phyloP scores from a whole-genome alignment of 1,140 invertebrate genomes.

The Zophobas atratus region DNA sequence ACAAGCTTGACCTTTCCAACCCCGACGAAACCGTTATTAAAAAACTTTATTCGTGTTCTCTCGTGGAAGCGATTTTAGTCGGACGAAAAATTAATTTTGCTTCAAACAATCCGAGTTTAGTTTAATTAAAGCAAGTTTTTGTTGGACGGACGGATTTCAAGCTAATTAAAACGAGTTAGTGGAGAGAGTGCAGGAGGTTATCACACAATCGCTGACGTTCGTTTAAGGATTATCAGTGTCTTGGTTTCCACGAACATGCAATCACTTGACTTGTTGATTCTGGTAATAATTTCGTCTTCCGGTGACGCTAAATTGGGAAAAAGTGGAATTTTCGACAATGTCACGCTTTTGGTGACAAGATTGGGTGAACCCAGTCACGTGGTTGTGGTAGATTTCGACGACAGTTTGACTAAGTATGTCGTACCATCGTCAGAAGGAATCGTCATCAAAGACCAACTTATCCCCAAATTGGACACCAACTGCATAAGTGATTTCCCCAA shows the following conservation, averaged over 20 bases:
- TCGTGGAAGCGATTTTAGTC: no score
- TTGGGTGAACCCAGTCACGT: background rate
- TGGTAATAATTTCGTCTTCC: background rate
- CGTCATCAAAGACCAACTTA: constrained; percentile 14
- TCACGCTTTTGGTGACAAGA: background rate
- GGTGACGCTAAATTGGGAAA: background rate
- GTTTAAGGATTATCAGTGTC: background rate
- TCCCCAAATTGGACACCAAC: constrained; percentile 46
- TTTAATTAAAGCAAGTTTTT: no score
- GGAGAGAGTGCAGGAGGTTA: no score
- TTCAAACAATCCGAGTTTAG: no score
- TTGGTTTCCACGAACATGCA: background rate
- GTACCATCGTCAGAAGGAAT: background rate
- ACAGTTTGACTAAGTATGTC: background rate
- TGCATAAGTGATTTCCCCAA: constrained; percentile 29
- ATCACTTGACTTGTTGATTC: background rate
- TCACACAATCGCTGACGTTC: no score
- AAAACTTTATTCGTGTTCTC: background rate
- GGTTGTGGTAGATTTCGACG: constrained; percentile 5
- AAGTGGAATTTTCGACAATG: constrained; percentile 31
- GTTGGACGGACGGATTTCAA: no score
- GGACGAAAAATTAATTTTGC: no score
- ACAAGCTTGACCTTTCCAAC: no score
- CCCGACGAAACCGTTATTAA: constrained; percentile 2
- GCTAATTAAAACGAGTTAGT: no score